Percentiles rank a stretch among this genome's conserved stretches.
Conservation (phyloP, 1,140 invertebrate species). For the Drosophila miranda region DNA sequence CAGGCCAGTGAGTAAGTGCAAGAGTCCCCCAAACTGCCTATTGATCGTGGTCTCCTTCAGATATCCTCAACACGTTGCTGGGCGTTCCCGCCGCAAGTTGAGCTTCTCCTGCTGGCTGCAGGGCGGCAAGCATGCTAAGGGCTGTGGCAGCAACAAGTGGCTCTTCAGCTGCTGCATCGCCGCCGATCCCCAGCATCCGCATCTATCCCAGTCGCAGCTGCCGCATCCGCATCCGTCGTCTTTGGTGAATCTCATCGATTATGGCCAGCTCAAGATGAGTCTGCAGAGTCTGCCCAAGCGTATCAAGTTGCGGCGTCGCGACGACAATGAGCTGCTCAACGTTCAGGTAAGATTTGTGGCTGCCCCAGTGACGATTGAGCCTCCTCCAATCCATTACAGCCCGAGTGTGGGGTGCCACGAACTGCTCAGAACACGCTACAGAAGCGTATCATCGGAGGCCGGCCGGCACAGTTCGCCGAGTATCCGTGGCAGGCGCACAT, state of each 20-base stretch:
- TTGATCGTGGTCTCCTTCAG: conserved; percentile 24
- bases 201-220: conserved; percentile 65
- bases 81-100: conserved; percentile 87
- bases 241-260: conserved; percentile 72
- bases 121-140: conserved; percentile 85
- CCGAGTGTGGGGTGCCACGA: conserved; percentile 86
- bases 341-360: conserved; percentile 47
- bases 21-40: background rate
- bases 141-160: conserved; percentile 86
- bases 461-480: conserved; percentile 88
- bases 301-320: conserved; percentile 71
- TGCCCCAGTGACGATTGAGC: conserved; percentile 5
- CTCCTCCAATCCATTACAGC: conserved; percentile 71
- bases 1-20: conserved; percentile 61
- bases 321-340: conserved; percentile 71
- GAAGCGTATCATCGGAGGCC: conserved; percentile 90
- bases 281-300: conserved; percentile 64
- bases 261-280: conserved; percentile 63
- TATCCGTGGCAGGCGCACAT: conserved; percentile 94
- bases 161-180: conserved; percentile 87
- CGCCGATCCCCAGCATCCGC: conserved; percentile 49
- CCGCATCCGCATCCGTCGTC: conserved; percentile 69
- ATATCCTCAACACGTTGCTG: conserved; percentile 84
- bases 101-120: conserved; percentile 88
- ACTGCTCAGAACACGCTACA: conserved; percentile 84